Conservation (phyloP, 2,113 vertebrate species). For the Apaloderma vittatum region DNA sequence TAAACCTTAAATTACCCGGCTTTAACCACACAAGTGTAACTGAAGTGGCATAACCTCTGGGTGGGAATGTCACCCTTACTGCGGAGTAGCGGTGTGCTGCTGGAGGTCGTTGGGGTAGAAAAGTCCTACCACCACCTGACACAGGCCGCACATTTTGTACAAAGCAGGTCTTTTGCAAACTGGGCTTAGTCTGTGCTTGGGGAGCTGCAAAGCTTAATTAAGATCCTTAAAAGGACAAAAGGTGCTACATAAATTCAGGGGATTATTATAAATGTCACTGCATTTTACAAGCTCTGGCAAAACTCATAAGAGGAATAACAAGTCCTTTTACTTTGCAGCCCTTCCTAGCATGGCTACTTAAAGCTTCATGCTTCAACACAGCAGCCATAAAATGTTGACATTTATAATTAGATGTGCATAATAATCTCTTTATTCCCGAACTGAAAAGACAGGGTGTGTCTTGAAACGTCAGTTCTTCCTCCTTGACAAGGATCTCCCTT, state of each 20-base stretch:
- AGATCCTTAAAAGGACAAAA: slow-evolving; percentile 71
- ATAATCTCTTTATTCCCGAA: slow-evolving; percentile 51
- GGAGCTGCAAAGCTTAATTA: slow-evolving; percentile 62
- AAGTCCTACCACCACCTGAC: background rate
- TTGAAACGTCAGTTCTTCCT: background rate
- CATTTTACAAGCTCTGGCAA: slow-evolving; percentile 60
- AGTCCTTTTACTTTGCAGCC: slow-evolving; percentile 55
- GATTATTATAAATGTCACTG: slow-evolving; percentile 72
- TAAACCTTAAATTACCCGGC: background rate
- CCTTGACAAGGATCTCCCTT: background rate
- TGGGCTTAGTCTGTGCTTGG: slow-evolving; percentile 6
- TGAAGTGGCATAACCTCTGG: background rate
- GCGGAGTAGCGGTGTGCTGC: fast-evolving
- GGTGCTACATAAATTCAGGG: slow-evolving; percentile 56
- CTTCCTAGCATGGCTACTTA: slow-evolving; percentile 38
- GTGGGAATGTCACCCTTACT: background rate
- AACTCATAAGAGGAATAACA: slow-evolving; percentile 61
- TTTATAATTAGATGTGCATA: slow-evolving; percentile 70
- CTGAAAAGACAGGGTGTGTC: slow-evolving; percentile 41
- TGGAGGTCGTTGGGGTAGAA: fast-evolving
- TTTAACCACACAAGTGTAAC: background rate
- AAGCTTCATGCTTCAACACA: background rate
- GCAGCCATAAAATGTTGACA: slow-evolving; percentile 50
- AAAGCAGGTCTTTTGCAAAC: background rate
- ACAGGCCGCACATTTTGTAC: background rate